Evolutionary conservation across 2,888 invertebrate genomes (phyloP).

Genomic region (Epirrhoe alternata): DNA sequence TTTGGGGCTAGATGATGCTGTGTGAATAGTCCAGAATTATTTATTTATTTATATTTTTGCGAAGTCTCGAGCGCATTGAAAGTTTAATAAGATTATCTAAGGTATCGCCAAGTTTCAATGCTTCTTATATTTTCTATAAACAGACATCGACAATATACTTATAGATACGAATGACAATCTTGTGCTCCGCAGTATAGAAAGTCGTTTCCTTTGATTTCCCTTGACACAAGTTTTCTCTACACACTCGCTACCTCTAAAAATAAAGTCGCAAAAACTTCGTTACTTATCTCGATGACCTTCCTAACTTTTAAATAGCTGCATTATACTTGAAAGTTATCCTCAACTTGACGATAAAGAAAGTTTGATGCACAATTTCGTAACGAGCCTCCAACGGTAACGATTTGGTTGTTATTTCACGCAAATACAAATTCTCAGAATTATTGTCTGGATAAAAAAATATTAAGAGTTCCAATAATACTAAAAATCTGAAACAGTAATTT

Average conservation of each 20-base stretch:
- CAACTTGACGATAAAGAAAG: conserved; percentile 39
- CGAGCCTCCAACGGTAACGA: conserved; percentile 17
- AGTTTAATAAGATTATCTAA: not conserved
- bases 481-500: too few species aligned
- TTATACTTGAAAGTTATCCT: conserved; percentile 38
- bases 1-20: too few species aligned
- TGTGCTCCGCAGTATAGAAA: conserved; percentile 21
- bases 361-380: conserved; percentile 40
- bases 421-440: too few species aligned
- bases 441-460: too few species aligned
- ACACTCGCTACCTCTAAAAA: conserved; percentile 43
- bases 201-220: conserved; percentile 52
- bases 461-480: too few species aligned
- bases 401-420: too few species aligned
- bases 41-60: not conserved
- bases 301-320: conserved; percentile 38
- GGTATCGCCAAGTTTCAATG: not conserved
- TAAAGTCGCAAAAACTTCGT: conserved; percentile 46
- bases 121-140: not conserved
- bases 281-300: conserved; percentile 46
- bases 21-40: too few species aligned
- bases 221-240: conserved; percentile 47
- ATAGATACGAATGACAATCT: conserved; percentile 1
- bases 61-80: not conserved
- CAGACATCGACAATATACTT: not conserved